Evolutionary conservation across 2,888 invertebrate species (phyloP).

Genomic region (Oegoconia quadripuncta): DNA sequence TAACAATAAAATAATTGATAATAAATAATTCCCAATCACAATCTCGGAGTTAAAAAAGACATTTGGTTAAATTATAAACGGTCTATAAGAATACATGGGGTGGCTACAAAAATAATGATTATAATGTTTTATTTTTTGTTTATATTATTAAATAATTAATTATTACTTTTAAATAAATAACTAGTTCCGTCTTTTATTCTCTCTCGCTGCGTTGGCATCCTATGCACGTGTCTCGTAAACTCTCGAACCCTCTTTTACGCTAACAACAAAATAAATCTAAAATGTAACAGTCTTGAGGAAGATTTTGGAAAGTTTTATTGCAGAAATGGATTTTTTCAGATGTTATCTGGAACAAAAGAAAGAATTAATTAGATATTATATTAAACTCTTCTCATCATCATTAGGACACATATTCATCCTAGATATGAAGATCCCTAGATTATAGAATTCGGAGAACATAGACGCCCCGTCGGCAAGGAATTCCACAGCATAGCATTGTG

Average conservation of each 20-base stretch:
- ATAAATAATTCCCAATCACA: slow-evolving; percentile 22
- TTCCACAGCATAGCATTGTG: too few species aligned
- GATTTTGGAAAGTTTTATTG: slow-evolving; percentile 73
- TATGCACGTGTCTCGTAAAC: slow-evolving; percentile 37
- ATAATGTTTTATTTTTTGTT: slow-evolving; percentile 42
- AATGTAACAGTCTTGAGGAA: slow-evolving; percentile 72
- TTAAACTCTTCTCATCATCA: too few species aligned
- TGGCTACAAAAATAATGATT: slow-evolving; percentile 39
- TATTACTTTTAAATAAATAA: slow-evolving; percentile 61
- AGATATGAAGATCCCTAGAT: too few species aligned
- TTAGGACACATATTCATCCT: background rate
- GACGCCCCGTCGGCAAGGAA: too few species aligned
- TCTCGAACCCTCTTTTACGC: slow-evolving; percentile 40
- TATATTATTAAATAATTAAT: slow-evolving; percentile 52
- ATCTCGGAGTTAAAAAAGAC: slow-evolving; percentile 17
- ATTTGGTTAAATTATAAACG: slow-evolving; percentile 20
- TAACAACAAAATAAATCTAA: slow-evolving; percentile 50
- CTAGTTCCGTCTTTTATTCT: slow-evolving; percentile 76
- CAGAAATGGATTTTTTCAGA: slow-evolving; percentile 45
- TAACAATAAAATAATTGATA: slow-evolving; percentile 17
- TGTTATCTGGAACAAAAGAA: slow-evolving; percentile 68
- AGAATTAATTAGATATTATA: too few species aligned
- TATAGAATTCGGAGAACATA: too few species aligned
- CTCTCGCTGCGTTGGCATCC: slow-evolving; percentile 70
- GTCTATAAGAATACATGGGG: slow-evolving; percentile 20